These are phyloP conservation scores for Passerina amoena DNA, from an alignment of 2,113 vertebrate genomes.

Conservation along the genomic window DNA sequence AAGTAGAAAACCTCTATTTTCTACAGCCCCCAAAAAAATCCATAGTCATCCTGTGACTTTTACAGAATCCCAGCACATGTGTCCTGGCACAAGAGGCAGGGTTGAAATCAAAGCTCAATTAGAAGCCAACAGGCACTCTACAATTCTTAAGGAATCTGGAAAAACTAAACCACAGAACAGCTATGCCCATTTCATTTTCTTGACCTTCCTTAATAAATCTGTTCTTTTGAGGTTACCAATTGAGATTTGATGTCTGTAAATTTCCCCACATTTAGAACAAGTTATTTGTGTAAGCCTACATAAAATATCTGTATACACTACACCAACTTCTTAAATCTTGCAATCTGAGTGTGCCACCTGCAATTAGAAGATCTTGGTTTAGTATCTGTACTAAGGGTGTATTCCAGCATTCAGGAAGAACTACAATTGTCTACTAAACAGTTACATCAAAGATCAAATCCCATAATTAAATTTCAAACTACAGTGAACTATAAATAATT, in stretches of 20 bases:
- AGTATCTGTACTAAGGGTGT: background rate
- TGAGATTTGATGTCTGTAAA: background rate
- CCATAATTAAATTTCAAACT: slow-evolving; percentile 16
- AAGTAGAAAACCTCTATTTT: background rate
- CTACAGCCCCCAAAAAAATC: background rate
- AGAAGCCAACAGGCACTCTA: slow-evolving; percentile 41
- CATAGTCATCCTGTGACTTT: background rate
- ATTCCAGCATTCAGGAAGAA: slow-evolving; percentile 34
- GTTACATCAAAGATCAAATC: slow-evolving; percentile 3
- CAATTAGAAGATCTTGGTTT: background rate
- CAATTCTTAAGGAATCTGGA: slow-evolving; percentile 55
- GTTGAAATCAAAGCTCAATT: slow-evolving; percentile 68
- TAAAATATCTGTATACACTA: background rate
- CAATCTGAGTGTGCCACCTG: background rate
- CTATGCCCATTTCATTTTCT: slow-evolving; percentile 50
- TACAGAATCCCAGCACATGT: background rate
- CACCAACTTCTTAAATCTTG: slow-evolving; percentile 18
- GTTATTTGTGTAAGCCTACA: background rate
- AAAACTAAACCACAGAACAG: slow-evolving; percentile 31
- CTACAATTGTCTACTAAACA: slow-evolving; percentile 22
- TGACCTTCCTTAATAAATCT: slow-evolving; percentile 52
- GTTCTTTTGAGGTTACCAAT: slow-evolving; percentile 18
- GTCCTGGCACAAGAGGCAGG: slow-evolving; percentile 33
- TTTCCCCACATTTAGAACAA: slow-evolving; percentile 24
- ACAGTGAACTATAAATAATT: slow-evolving; percentile 20